Evolutionary conservation across 2,888 invertebrate genomes (phyloP).

Genomic region (Cerceris ruficornis): DNA sequence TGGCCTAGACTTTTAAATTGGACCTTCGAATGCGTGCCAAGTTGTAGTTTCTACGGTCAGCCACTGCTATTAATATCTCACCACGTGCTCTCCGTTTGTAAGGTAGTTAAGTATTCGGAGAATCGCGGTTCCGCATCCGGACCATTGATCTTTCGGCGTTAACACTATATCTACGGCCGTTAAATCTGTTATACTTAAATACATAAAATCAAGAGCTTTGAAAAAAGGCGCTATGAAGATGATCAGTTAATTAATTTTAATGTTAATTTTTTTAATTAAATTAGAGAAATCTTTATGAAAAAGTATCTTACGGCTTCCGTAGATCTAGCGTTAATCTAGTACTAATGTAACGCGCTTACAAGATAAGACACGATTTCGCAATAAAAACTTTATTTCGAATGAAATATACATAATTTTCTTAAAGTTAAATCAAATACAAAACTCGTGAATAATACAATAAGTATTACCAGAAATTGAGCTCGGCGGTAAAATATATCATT

Average conservation of each 20-base stretch:
- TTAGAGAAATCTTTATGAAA: too few species aligned
- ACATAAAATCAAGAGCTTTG: too few species aligned
- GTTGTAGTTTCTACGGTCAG: slow-evolving; percentile 37
- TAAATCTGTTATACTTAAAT: slow-evolving; percentile 20
- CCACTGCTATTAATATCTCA: slow-evolving; percentile 53
- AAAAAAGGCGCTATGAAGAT: too few species aligned
- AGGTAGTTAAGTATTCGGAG: background rate
- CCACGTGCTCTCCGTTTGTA: slow-evolving; percentile 19
- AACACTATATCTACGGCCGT: background rate
- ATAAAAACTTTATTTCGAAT: slow-evolving; percentile 47
- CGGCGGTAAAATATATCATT: slow-evolving; percentile 21
- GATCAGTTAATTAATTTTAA: too few species aligned
- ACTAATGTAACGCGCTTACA: too few species aligned
- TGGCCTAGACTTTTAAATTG: slow-evolving; percentile 71
- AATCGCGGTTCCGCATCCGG: slow-evolving; percentile 24
- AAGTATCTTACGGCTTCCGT: too few species aligned
- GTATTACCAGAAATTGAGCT: slow-evolving; percentile 64
- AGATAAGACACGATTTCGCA: too few species aligned
- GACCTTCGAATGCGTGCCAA: slow-evolving; percentile 68
- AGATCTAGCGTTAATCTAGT: too few species aligned
- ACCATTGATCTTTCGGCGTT: slow-evolving; percentile 37
- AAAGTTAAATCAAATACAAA: slow-evolving; percentile 64
- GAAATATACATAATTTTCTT: slow-evolving; percentile 39
- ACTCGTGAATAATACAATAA: slow-evolving; percentile 53
- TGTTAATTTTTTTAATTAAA: too few species aligned